Conservation (phyloP, 2,888 invertebrate genomes). For the Scaptomyza parva region DNA sequence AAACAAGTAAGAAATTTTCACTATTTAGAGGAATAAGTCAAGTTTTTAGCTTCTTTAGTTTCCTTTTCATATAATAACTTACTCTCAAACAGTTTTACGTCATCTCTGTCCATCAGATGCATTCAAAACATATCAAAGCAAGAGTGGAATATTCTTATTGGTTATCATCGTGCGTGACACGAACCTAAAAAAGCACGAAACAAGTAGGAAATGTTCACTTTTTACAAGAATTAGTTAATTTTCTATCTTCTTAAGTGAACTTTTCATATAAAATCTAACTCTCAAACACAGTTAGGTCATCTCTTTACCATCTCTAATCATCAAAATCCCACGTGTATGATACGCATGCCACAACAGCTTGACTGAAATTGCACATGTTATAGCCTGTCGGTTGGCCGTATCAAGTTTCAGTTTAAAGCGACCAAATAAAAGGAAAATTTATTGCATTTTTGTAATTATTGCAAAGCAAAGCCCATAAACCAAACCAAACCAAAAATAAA, state of each 20-base stretch:
- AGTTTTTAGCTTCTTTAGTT: too few relatives aligned
- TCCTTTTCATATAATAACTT: too few relatives aligned
- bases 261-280: not conserved
- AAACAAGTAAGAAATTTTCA: too few relatives aligned
- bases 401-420: conserved; percentile 45
- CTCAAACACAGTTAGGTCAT: not conserved
- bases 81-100: too few relatives aligned
- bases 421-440: conserved; percentile 68
- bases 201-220: too few relatives aligned
- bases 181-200: not conserved
- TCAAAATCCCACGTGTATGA: too few relatives aligned
- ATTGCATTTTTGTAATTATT: conserved; percentile 77
- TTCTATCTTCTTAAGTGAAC: too few relatives aligned
- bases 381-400: conserved; percentile 17
- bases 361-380: conserved; percentile 40
- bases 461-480: conserved; percentile 76
- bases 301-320: conserved; percentile 2
- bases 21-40: too few relatives aligned
- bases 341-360: conserved; percentile 3
- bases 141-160: conserved; percentile 1
- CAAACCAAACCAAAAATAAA: not conserved
- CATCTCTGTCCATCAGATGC: too few relatives aligned
- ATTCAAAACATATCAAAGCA: conserved; percentile 15
- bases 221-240: too few relatives aligned
- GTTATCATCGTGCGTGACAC: conserved; percentile 23